Base-by-base conservation (phyloP, 2,888 invertebrate species). In the Pristionchus japonicus region DNA sequence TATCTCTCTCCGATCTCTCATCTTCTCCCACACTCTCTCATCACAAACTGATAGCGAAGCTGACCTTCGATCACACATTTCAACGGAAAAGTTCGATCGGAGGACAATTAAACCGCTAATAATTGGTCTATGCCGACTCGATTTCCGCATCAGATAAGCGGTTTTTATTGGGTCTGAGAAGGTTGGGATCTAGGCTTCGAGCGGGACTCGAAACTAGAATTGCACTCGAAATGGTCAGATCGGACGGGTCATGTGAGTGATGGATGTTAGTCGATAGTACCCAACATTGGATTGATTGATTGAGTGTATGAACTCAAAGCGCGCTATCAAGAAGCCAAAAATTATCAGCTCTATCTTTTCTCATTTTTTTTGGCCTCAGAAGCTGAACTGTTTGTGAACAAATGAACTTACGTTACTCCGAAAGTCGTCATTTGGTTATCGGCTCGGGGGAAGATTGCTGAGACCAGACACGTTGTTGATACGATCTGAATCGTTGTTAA, bases 401-500 rank as follows among this genome's bases (percentile, higher is more conserved):
- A 67, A 23, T 7, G 3, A 47, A 52, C 82, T 83, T 20, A 83
- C 82, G 82, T 34, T 49, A 83, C 82, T 2, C 82, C 82, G 52
- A 83, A 83, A 31, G 82, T 83, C 17, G 82, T 83, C 82, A 83
- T 83, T 15, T 83, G 82, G 17, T 40, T 52, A 23, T 34, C 34
- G 20, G 52, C 82, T 52, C 82, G 31, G 52, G 82, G 82, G 82
- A 83, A 83, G 52, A 83, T 52, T 20, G 52, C 82, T 1, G 52
- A 52, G 1, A 52, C 52, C 15, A 83, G 52, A 13, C 52, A 83
- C 9, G 82, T 83, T 13, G 82, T 52, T 9, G 52, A 40, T 7
- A 83, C 82, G 23, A 83, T 83, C 82, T 83, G n/a, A 3, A 34
- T 74, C 6, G 17, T 74, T 74, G 15, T 37, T 27, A 17, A 9